Percentiles rank a stretch among this genome's conserved stretches.
Evolutionary conservation across 2,888 invertebrate species (phyloP).

Genomic region (Microdon myrmicae): DNA sequence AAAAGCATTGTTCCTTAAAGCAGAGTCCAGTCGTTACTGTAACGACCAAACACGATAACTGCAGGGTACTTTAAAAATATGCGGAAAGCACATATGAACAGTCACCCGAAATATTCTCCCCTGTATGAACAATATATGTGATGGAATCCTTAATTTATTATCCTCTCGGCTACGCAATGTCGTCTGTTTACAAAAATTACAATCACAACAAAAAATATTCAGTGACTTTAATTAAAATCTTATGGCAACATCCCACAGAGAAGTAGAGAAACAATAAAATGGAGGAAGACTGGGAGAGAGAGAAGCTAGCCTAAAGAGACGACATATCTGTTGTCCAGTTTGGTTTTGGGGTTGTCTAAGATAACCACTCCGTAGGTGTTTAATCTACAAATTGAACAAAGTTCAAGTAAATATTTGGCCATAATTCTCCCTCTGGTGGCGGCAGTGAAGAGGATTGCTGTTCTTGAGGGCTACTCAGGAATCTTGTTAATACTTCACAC

Average conservation of each 20-base stretch:
- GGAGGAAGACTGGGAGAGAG: constrained; percentile 8
- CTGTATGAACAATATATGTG: no score
- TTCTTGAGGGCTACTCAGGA: constrained; percentile 20
- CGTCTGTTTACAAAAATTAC: constrained; percentile 37
- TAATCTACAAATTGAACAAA: constrained; percentile 52
- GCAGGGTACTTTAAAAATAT: no score
- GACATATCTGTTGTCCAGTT: constrained; percentile 4
- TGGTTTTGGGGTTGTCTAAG: constrained; percentile 28
- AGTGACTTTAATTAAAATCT: constrained; percentile 50
- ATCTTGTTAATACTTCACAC: constrained; percentile 40
- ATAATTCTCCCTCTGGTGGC: constrained; percentile 28
- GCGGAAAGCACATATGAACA: no score
- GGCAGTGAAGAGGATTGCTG: constrained; percentile 11
- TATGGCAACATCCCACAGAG: constrained; percentile 17
- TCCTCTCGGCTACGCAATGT: no score
- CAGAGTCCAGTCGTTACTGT: no score
- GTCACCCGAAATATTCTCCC: no score
- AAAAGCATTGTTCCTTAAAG: no score
- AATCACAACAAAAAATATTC: constrained; percentile 47
- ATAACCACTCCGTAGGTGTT: constrained; percentile 42
- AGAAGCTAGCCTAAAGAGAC: constrained; percentile 5
- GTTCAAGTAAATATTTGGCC: constrained; percentile 49
- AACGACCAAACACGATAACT: no score
- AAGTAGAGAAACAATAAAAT: constrained; percentile 9
- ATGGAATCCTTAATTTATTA: no score